Conservation (phyloP, 2,888 invertebrate genomes). For the Cryptocephalus primarius region DNA sequence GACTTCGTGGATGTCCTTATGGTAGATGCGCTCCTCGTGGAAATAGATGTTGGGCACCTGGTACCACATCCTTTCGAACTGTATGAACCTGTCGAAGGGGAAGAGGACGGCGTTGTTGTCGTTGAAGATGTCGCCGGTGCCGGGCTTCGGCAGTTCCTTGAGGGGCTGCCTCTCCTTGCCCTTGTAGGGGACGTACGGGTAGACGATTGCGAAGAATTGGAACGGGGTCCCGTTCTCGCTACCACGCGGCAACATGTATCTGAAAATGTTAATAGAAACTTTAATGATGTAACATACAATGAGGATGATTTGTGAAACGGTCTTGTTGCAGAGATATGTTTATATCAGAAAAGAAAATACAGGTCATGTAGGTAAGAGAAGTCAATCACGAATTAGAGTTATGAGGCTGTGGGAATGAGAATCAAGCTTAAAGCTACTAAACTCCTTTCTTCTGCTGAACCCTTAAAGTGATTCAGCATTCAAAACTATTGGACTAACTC, state of each 20-base stretch:
- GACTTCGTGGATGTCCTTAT: conserved; percentile 30
- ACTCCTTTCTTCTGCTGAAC: no score
- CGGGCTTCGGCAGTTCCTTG: conserved; percentile 2
- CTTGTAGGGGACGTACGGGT: conserved; percentile 33
- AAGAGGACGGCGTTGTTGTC: conserved; percentile 59
- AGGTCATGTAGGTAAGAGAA: no score
- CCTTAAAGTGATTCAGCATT: no score
- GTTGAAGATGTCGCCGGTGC: conserved; percentile 19
- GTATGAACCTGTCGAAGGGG: conserved; percentile 61
- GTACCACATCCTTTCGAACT: conserved; percentile 44
- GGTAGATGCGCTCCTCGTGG: conserved; percentile 53
- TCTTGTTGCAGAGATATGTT: no score
- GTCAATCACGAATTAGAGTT: no score
- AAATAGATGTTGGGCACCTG: conserved; percentile 57
- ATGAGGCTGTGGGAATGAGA: no score
- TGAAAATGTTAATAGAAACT: conserved; percentile 7
- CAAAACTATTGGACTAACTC: no score
- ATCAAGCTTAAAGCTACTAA: no score
- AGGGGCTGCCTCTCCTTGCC: conserved; percentile 5
- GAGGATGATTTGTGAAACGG: no score
- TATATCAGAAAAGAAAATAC: no score
- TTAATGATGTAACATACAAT: no score
- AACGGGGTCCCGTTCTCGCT: conserved; percentile 48
- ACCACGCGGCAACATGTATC: conserved; percentile 60
- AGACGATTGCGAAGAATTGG: conserved; percentile 41